Percentiles rank a stretch among this genome's conserved stretches.
These are phyloP conservation scores for Dichetophora obliterata DNA, from an alignment of 2,888 invertebrate genomes.

Conservation along the genomic window DNA sequence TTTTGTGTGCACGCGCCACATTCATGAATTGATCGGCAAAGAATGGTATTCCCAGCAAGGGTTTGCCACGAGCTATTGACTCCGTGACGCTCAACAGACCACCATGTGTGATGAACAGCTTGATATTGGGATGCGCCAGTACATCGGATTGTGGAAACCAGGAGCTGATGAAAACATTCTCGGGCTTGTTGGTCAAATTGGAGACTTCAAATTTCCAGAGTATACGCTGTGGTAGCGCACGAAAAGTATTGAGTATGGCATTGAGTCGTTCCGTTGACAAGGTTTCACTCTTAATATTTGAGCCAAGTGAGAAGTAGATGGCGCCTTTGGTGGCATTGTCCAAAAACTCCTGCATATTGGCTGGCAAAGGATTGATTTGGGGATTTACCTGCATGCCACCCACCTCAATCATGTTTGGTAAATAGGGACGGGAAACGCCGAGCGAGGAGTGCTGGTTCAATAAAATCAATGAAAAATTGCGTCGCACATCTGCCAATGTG, in stretches of 20 bases:
- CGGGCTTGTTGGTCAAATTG: constrained; percentile 52
- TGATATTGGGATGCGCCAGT: constrained; percentile 67
- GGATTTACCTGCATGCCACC: constrained; percentile 57
- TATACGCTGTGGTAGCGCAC: constrained; percentile 47
- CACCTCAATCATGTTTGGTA: constrained; percentile 60
- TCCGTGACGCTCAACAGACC: constrained; percentile 68
- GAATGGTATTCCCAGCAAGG: constrained; percentile 69
- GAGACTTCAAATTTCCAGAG: constrained; percentile 65
- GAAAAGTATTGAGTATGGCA: constrained; percentile 36
- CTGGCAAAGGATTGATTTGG: constrained; percentile 50
- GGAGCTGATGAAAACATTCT: constrained; percentile 56
- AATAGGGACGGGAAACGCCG: constrained; percentile 54
- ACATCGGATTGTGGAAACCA: constrained; percentile 68
- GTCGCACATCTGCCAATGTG: constrained; percentile 44
- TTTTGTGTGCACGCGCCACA: constrained; percentile 63
- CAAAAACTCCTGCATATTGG: constrained; percentile 60
- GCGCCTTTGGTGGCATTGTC: constrained; percentile 65
- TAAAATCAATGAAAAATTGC: constrained; percentile 53
- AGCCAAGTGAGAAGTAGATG: constrained; percentile 69
- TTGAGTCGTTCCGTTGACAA: constrained; percentile 50
- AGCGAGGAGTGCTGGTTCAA: constrained; percentile 57
- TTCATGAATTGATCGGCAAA: constrained; percentile 70
- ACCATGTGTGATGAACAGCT: constrained; percentile 69
- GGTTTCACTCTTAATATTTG: constrained; percentile 52
- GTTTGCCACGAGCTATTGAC: constrained; percentile 67